Base-by-base conservation (phyloP, 2,113 vertebrate genomes). In the Diphyllodes magnificus region DNA sequence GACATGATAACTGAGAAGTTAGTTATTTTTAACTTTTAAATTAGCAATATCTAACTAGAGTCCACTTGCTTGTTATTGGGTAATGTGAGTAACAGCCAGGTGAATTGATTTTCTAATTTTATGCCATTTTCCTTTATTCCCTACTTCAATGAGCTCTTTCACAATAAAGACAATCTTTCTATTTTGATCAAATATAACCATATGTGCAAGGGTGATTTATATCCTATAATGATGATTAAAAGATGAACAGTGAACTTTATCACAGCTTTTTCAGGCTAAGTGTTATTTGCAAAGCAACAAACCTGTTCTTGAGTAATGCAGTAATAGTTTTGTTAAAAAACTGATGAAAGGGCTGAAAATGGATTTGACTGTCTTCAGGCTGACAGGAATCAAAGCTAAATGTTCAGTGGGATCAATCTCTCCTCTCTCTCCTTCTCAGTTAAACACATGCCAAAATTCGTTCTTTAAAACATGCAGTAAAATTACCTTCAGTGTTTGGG, bases 401-500 rank as follows among this genome's bases (percentile, higher is more conserved):
- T 59, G 89, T 92, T 50, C 53, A 87, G 19, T 54, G 40, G 40
- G 40, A 47, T 37, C 3, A 4, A 15, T 50, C n/a, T 84, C 28
- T 89, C 10, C n/a, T 82, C 42, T 78, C 45, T 68, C 35, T 57
- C 33, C 39, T 65, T 83, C 40, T 50, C 35, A 66, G 39, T 51
- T 9, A 88, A 82, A 71, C 23, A 72, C 15, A 49, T 21, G 7
- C 22, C 71, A 79, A 40, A 91, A 72, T 63, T 73, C 2, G 49
- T 54, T 40, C n/a, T 64, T 83, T 21, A 69, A 30, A 57, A 61
- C 22, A 53, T 12, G 7, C 21, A 66, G 47, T 72, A 83, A 73
- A 87, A 82, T 97, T 98, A 99, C 99, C 98, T 99, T 99, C 28
- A 99, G 97, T 33, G 98, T 97, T 42, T 98, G 95, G 70, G 98